A percentile compares a stretch with the other conserved stretches of the same genome.
Evolutionary conservation across 1,140 invertebrate species (phyloP).

Genomic region (fruit fly (Drosophila melanogaster)): Release_6_plus_ISO1_MT NT_037436.4:1020501-1021000

Average conservation of each 20-base stretch:
- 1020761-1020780: slow-evolving; percentile 58
- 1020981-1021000: not conserved
- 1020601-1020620: slow-evolving; percentile 70
- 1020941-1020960: slow-evolving; percentile 13
- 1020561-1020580: slow-evolving; percentile 79
- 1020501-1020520: slow-evolving; percentile 1
- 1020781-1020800: slow-evolving; percentile 16
- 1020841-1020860: slow-evolving; percentile 75
- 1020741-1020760: slow-evolving; percentile 62
- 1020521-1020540: slow-evolving; percentile 33
- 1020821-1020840: slow-evolving; percentile 54
- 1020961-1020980: slow-evolving; percentile 20
- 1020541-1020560: slow-evolving; percentile 45
- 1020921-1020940: slow-evolving; percentile 50
- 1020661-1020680: slow-evolving; percentile 46
- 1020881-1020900: not conserved
- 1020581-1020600: slow-evolving; percentile 47
- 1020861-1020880: slow-evolving; percentile 68
- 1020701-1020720: slow-evolving; percentile 21
- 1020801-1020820: slow-evolving; percentile 29
- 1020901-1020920: slow-evolving; percentile 19
- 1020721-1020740: slow-evolving; percentile 49
- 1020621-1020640: slow-evolving; percentile 21
- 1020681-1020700: slow-evolving; percentile 58
- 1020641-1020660: slow-evolving; percentile 24